Evolutionary conservation across 37 sponge, comb jelly and placozoan genomes (phyloP).

Genomic region (Aphrocallistes beatrix): DNA sequence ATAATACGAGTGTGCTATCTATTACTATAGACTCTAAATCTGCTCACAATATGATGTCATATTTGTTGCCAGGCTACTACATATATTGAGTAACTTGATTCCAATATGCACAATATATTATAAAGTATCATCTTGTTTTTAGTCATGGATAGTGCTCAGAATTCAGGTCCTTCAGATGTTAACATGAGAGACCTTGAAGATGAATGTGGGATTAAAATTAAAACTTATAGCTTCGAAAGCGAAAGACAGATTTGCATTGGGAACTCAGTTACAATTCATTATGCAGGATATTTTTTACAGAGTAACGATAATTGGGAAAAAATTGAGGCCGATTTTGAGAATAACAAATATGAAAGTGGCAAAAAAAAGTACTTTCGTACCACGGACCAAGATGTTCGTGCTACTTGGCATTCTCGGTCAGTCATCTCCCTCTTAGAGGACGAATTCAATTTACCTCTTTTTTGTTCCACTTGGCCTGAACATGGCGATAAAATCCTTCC

Average conservation of each 20-base stretch:
- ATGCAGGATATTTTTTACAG: background rate
- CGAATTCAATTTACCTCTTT: background rate
- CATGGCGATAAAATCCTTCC: background rate
- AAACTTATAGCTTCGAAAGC: background rate
- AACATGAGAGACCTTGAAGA: background rate
- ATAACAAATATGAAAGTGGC: background rate
- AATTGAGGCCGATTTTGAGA: background rate
- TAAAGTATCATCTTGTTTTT: no score
- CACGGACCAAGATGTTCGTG: background rate
- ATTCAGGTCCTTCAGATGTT: no score
- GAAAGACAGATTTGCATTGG: background rate
- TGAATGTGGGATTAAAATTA: background rate
- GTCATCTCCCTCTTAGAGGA: background rate
- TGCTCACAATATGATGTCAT: no score
- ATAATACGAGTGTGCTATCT: no score
- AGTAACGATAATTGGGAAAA: background rate
- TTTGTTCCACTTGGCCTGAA: background rate
- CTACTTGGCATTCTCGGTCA: background rate
- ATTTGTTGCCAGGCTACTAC: no score
- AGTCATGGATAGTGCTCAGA: no score
- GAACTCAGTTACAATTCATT: background rate
- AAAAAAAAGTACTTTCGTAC: background rate
- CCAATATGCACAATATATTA: no score
- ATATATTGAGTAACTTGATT: no score
- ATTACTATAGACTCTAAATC: no score